Evolutionary conservation across 2,113 vertebrate species (phyloP), one percentile per base, ranked within the genome.

Genomic region (Ornithorhynchus anatinus): DNA sequence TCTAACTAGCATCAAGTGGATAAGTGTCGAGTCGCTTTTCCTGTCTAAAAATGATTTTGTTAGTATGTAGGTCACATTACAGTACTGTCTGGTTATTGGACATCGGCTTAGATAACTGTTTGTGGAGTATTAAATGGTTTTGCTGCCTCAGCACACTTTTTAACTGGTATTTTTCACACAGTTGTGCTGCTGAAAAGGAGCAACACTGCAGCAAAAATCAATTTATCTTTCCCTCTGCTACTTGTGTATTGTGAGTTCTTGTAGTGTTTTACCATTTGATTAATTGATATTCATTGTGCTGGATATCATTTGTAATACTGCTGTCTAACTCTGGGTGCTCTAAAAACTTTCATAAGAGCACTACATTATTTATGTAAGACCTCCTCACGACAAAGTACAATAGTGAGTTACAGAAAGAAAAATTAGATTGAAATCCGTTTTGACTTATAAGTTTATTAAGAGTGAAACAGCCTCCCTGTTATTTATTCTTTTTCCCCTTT

Each of bases 81-180:
- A 91, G 94, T 89, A 89, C 94, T 90, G 95, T 94, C 94, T 94
- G 92, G 94, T 95, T 94, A 96, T 96, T 96, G 97, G 96, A 94
- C 95, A 94, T 92, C 89, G 95, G 96, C 95, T 96, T 92, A 94
- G 96, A 96, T 97, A 96, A 96, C 95, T 97, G 95, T 98, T 97
- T 97, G 97, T 96, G 90, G 93, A 95, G 96, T 96, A 96, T 95
- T 96, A 96, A 97, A 97, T 95, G 94, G 94, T 96, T 98, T 95
- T 95, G 97, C 97, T 98, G 97, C 91, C 96, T 97, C 97, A 98
- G 97, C 97, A 97, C 92, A 92, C 94, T 95, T 94, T 94, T 94
- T 92, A 92, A 92, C 95, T 95, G 96, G 96, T 96, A 96, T 97
- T 98, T 97, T 96, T 98, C 96, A 96, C 97, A 97, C 96, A 96